A percentile compares a stretch with the other conserved stretches of the same genome.
Evolutionary conservation across 2,113 vertebrate species (phyloP).

Genomic region (Pygoscelis adeliae): DNA sequence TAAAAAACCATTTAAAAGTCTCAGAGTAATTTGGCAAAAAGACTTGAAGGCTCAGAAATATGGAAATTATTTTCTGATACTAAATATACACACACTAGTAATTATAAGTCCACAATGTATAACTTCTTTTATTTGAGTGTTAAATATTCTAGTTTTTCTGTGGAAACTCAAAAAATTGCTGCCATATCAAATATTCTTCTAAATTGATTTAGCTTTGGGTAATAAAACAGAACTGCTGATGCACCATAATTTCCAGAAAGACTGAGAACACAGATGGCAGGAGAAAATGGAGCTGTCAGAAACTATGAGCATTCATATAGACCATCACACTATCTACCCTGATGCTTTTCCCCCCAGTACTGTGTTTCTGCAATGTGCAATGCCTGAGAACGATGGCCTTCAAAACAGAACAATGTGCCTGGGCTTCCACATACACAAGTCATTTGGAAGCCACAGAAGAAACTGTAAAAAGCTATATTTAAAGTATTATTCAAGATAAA

Average conservation of each 20-base stretch:
- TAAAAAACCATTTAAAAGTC: not conserved
- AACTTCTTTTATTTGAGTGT: not conserved
- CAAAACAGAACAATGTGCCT: not conserved
- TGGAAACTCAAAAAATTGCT: slow-evolving; percentile 17
- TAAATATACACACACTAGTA: slow-evolving; percentile 23
- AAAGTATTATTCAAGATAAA: not conserved
- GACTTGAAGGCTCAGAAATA: slow-evolving; percentile 32
- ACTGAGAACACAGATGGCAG: slow-evolving; percentile 26
- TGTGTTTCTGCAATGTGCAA: not conserved
- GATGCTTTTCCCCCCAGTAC: not conserved
- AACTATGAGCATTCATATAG: slow-evolving; percentile 8
- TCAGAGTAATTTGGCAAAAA: not conserved
- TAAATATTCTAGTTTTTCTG: not conserved
- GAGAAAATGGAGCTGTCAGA: slow-evolving; percentile 63
- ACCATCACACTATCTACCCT: not conserved
- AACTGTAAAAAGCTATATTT: not conserved
- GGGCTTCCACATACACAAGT: not conserved
- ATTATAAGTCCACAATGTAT: not conserved
- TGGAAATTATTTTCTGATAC: slow-evolving; percentile 21
- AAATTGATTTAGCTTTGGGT: slow-evolving; percentile 11
- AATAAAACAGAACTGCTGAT: slow-evolving; percentile 66
- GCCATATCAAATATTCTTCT: slow-evolving; percentile 48
- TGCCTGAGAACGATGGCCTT: not conserved
- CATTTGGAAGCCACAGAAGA: not conserved
- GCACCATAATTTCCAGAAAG: not conserved